phyloP scores from a whole-genome alignment of 2,888 invertebrate species.

The Acanthacorydalis orientalis region DNA sequence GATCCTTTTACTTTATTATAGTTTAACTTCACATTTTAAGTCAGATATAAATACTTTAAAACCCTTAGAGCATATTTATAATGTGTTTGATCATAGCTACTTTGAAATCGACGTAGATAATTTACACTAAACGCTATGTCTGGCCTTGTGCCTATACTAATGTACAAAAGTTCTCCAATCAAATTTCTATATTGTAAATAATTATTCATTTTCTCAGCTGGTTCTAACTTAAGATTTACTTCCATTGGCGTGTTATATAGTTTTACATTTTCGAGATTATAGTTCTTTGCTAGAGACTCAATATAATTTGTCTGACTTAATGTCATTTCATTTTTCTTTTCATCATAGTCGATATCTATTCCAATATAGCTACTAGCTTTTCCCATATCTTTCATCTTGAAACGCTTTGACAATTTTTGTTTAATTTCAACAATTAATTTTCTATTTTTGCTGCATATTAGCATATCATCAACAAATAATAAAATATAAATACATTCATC shows the following conservation, averaged over 20 bases:
- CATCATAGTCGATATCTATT: slow-evolving; percentile 14
- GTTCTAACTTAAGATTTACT: slow-evolving; percentile 11
- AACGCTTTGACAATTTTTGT: not conserved
- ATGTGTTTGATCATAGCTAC: slow-evolving; percentile 15
- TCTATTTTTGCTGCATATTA: slow-evolving; percentile 4
- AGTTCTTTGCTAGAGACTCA: slow-evolving; percentile 11
- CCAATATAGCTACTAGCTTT: slow-evolving; percentile 10
- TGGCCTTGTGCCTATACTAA: too few relatives aligned
- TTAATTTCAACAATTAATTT: slow-evolving; percentile 1
- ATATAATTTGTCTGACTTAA: slow-evolving; percentile 15
- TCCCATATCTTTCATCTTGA: slow-evolving; percentile 4
- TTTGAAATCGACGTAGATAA: slow-evolving; percentile 19
- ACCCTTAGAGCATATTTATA: slow-evolving; percentile 16
- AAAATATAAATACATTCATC: slow-evolving; percentile 3
- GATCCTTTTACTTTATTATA: slow-evolving; percentile 11
- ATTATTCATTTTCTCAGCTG: too few relatives aligned
- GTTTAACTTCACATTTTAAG: slow-evolving; percentile 13
- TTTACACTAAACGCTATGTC: slow-evolving; percentile 17
- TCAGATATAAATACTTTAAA: slow-evolving; percentile 16
- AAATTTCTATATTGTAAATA: slow-evolving; percentile 14
- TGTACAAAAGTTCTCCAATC: too few relatives aligned
- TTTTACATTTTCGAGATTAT: slow-evolving; percentile 13
- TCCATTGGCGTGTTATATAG: slow-evolving; percentile 20
- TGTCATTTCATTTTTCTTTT: slow-evolving; percentile 11
- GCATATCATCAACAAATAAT: slow-evolving; percentile 6